These are phyloP conservation scores for Nymphalis urticae DNA, from an alignment of 2,888 invertebrate genomes.

Conservation along the genomic window DNA sequence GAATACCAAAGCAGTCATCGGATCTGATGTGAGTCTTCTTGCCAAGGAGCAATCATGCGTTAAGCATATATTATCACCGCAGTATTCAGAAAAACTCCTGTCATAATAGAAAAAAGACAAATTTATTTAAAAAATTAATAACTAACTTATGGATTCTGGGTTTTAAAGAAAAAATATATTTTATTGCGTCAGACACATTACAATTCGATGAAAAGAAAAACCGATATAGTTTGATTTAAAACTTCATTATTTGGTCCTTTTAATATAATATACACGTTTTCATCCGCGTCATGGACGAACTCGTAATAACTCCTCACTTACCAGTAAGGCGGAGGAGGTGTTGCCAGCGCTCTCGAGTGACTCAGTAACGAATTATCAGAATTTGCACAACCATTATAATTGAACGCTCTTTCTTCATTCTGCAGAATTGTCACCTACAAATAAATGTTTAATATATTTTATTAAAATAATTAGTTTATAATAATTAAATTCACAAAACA, in stretches of 20 bases:
- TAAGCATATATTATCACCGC: slow-evolving; percentile 86
- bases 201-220: no score
- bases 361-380: slow-evolving; percentile 63
- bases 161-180: no score
- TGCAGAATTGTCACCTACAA: slow-evolving; percentile 69
- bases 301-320: slow-evolving; percentile 40
- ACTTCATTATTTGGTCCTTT: no score
- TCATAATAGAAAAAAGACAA: background rate
- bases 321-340: slow-evolving; percentile 72
- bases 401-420: slow-evolving; percentile 69
- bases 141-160: no score
- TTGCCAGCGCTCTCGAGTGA: slow-evolving; percentile 51
- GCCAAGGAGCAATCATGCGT: slow-evolving; percentile 86
- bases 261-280: no score
- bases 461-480: no score
- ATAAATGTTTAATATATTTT: background rate
- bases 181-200: no score
- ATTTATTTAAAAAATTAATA: no score
- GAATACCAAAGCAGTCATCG: slow-evolving; percentile 81
- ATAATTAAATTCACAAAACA: no score
- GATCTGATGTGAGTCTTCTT: slow-evolving; percentile 73
- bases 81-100: slow-evolving; percentile 83
- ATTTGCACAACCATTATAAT: slow-evolving; percentile 65
- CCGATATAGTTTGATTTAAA: no score
- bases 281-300: background rate